Conservation (phyloP, 2,113 vertebrate genomes). For the Epinephelus lanceolatus region DNA sequence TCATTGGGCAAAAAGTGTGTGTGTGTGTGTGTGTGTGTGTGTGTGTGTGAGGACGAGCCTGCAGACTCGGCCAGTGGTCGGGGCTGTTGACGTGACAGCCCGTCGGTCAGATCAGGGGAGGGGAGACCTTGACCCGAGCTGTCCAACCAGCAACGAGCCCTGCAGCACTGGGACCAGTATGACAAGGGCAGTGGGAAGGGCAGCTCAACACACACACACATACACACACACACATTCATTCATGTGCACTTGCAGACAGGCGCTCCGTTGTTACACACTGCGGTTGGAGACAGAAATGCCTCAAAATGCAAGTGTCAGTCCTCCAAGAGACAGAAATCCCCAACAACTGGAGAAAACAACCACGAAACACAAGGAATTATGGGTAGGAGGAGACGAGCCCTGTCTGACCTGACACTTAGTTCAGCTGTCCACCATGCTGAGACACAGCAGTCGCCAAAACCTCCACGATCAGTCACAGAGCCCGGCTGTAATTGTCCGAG, state of each 20-base stretch:
- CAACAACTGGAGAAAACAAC: constrained; percentile 29
- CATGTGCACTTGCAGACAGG: constrained; percentile 8
- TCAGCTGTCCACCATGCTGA: constrained; percentile 2
- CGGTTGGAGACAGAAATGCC: constrained; percentile 43
- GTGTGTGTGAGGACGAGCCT: constrained; percentile 44
- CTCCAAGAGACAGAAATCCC: constrained; percentile 15
- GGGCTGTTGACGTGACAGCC: constrained; percentile 78
- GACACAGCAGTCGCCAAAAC: not conserved
- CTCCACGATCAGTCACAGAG: not conserved
- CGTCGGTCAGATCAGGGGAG: constrained; percentile 78
- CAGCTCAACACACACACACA: constrained; percentile 45
- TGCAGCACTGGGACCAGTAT: constrained; percentile 80
- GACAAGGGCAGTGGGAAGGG: constrained; percentile 82
- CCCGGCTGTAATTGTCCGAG: not conserved
- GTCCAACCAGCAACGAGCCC: constrained; percentile 76
- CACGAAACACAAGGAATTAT: constrained; percentile 31
- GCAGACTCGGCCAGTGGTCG: constrained; percentile 54
- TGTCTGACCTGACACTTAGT: not conserved
- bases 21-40: constrained; percentile 27
- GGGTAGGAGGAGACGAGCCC: constrained; percentile 5
- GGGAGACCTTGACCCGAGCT: constrained; percentile 82
- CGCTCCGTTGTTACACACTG: constrained; percentile 9
- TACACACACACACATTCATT: constrained; percentile 9
- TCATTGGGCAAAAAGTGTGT: constrained; percentile 21
- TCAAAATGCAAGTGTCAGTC: constrained; percentile 55